These are phyloP conservation scores for Apeira syringaria DNA, from an alignment of 2,888 invertebrate genomes.

Conservation along the genomic window DNA sequence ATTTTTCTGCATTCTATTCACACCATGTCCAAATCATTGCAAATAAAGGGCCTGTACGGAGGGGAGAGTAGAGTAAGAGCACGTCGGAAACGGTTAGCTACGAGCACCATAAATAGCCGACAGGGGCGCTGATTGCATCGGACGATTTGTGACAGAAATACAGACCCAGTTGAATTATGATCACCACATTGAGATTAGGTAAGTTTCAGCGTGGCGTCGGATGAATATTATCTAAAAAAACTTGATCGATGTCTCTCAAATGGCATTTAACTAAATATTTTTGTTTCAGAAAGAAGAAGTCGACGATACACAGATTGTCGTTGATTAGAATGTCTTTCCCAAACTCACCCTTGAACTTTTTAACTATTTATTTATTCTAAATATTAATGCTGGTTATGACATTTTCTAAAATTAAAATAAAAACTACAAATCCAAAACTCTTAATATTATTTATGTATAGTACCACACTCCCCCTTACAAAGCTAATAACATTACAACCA, in stretches of 20 bases:
- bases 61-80: constrained; percentile 41
- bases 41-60: constrained; percentile 34
- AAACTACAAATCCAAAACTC: background rate
- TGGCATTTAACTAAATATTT: too few species aligned
- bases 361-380: too few species aligned
- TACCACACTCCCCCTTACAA: background rate
- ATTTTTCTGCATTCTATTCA: constrained; percentile 17
- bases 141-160: constrained; percentile 37
- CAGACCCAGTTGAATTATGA: constrained; percentile 22
- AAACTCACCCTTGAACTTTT: too few species aligned
- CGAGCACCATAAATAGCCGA: constrained; percentile 44
- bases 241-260: too few species aligned
- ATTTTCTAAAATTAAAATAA: too few species aligned
- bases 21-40: constrained; percentile 18
- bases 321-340: too few species aligned
- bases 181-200: too few species aligned
- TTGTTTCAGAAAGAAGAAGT: too few species aligned
- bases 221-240: too few species aligned
- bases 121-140: constrained; percentile 43
- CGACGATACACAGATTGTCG: too few species aligned
- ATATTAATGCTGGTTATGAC: too few species aligned
- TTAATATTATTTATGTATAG: background rate
- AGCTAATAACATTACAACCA: constrained; percentile 14
- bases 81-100: constrained; percentile 52
- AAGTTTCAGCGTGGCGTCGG: too few species aligned